phyloP scores from a whole-genome alignment of 2,797 vertebrate genomes.

The Threskiornis aethiopicus region DNA sequence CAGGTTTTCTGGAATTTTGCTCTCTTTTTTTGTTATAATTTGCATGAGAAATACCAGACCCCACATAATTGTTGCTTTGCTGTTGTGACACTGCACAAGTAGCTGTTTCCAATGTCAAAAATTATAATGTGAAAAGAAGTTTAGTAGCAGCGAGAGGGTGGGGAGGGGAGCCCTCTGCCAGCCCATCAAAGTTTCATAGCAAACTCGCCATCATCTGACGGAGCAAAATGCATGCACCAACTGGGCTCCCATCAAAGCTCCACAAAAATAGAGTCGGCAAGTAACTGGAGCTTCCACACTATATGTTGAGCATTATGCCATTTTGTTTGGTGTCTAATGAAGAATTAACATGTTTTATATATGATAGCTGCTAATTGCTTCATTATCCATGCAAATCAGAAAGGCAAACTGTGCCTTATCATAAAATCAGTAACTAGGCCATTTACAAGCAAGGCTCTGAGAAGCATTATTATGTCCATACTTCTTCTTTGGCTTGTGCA shows the following conservation, averaged over 20 bases:
- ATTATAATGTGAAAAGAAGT: conserved; percentile 66
- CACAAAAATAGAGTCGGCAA: not conserved
- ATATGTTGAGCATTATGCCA: conserved; percentile 46
- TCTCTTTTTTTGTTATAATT: conserved; percentile 48
- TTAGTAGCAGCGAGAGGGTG: conserved; percentile 57
- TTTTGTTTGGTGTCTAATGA: conserved; percentile 71
- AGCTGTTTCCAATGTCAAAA: conserved; percentile 71
- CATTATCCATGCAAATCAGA: conserved; percentile 81
- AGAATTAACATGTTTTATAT: conserved; percentile 80
- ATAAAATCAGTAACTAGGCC: conserved; percentile 75
- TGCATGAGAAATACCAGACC: conserved; percentile 69
- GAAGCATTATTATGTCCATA: conserved; percentile 66
- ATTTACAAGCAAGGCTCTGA: conserved; percentile 68
- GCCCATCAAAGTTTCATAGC: conserved; percentile 68
- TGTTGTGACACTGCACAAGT: conserved; percentile 53
- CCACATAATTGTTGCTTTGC: conserved; percentile 68
- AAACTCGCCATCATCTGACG: conserved; percentile 35
- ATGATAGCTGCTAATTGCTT: conserved; percentile 79
- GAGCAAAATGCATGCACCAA: not conserved
- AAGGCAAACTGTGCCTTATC: conserved; percentile 78
- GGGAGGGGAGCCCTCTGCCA: conserved; percentile 51
- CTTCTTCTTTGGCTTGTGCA: conserved; percentile 56
- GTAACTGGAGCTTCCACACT: conserved; percentile 20
- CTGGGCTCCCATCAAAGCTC: conserved; percentile 39
- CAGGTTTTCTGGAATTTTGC: conserved; percentile 44